Conservation (phyloP, 2,888 invertebrate species). For the Hirtodrosophila cameraria region DNA sequence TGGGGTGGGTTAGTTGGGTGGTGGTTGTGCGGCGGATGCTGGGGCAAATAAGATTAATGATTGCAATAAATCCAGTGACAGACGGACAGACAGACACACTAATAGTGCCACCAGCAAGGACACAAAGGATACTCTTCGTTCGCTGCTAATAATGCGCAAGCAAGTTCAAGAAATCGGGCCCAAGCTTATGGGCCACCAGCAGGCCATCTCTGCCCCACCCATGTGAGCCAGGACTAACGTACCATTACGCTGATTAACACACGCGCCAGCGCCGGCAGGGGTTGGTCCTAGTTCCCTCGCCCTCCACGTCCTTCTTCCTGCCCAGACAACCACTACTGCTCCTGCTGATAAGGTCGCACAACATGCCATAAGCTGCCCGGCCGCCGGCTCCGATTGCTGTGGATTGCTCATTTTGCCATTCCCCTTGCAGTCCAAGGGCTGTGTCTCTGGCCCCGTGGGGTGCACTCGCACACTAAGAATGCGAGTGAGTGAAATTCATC, state of each 20-base stretch:
- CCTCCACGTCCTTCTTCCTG: constrained; percentile 21
- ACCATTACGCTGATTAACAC: constrained; percentile 83
- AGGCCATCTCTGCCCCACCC: constrained; percentile 49
- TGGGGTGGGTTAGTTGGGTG: constrained; percentile 7
- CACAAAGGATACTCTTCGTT: constrained; percentile 72
- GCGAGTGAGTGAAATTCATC: constrained; percentile 77
- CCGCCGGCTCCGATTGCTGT: constrained; percentile 48
- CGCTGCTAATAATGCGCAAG: constrained; percentile 76
- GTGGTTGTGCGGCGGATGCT: constrained; percentile 29
- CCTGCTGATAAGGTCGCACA: constrained; percentile 77
- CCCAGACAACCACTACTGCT: constrained; percentile 33
- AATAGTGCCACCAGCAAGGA: constrained; percentile 81
- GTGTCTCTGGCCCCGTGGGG: constrained; percentile 62
- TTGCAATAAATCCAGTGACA: constrained; percentile 84
- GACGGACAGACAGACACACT: constrained; percentile 63
- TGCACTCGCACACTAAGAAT: constrained; percentile 37
- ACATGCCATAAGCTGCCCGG: constrained; percentile 75
- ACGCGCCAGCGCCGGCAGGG: constrained; percentile 61
- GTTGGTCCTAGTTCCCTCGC: constrained; percentile 30
- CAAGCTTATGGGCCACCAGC: constrained; percentile 70
- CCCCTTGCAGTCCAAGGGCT: constrained; percentile 20
- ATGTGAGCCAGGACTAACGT: constrained; percentile 62
- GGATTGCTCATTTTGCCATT: constrained; percentile 77
- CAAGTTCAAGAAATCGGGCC: constrained; percentile 75
- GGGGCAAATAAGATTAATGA: constrained; percentile 83